phyloP scores from a whole-genome alignment of 2,888 invertebrate genomes.

The Cryptosula pallasiana region DNA sequence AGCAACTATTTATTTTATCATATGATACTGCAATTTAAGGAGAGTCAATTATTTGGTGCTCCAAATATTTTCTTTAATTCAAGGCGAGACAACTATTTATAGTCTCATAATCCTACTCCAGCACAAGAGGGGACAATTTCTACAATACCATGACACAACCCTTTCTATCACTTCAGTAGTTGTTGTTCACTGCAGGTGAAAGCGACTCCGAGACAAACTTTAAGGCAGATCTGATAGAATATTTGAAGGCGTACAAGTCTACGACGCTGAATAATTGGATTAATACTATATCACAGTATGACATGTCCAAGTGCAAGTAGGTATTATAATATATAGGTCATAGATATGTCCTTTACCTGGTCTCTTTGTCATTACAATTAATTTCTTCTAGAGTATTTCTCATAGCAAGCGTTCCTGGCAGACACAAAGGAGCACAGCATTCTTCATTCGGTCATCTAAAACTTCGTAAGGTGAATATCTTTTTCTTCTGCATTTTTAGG shows the following conservation, averaged over 20 bases:
- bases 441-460: conserved; percentile 63
- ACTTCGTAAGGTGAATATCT: conserved; percentile 58
- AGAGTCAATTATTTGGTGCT: too few relatives aligned
- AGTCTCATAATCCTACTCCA: too few relatives aligned
- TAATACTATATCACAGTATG: conserved; percentile 67
- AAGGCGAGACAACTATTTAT: too few relatives aligned
- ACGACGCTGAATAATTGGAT: conserved; percentile 66
- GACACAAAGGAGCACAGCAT: conserved; percentile 62
- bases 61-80: too few relatives aligned
- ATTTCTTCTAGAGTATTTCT: conserved; percentile 68
- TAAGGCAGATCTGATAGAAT: conserved; percentile 70
- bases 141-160: background rate
- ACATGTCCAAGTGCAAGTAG: conserved; percentile 76
- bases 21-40: too few relatives aligned
- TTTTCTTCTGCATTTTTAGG: too few relatives aligned
- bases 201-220: conserved; percentile 83
- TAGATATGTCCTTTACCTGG: background rate
- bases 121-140: too few relatives aligned
- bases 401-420: conserved; percentile 78
- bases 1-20: too few relatives aligned
- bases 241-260: conserved; percentile 68
- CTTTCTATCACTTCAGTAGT: background rate
- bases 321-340: conserved; percentile 38
- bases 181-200: conserved; percentile 51
- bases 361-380: background rate